Percentiles rank a stretch among this genome's conserved stretches.
phyloP scores from a whole-genome alignment of 2,113 vertebrate genomes.

The Pelodiscus sinensis region DNA sequence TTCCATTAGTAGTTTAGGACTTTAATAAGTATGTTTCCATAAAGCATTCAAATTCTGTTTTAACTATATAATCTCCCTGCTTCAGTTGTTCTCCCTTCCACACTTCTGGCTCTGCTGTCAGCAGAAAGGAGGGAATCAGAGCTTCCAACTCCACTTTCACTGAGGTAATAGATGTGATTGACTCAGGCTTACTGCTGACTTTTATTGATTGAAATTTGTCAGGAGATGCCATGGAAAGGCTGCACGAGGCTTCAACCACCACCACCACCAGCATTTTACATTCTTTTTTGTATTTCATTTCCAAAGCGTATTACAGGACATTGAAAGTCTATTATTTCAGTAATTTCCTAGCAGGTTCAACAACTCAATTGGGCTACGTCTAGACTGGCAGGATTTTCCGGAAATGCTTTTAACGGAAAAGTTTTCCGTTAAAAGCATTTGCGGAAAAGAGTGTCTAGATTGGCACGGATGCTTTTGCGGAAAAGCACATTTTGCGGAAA shows the following conservation, averaged over 20 bases:
- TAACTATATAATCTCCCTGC: slow-evolving; percentile 21
- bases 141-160: slow-evolving; percentile 34
- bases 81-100: neutral
- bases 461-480: too few relatives aligned
- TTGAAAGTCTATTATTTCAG: slow-evolving; percentile 50
- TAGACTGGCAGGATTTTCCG: too few relatives aligned
- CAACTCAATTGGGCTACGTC: slow-evolving; percentile 43
- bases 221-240: slow-evolving; percentile 45
- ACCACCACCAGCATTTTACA: neutral
- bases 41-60: slow-evolving; percentile 20
- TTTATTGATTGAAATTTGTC: slow-evolving; percentile 54
- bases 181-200: slow-evolving; percentile 53
- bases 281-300: neutral
- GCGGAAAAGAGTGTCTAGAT: too few relatives aligned
- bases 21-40: slow-evolving; percentile 27
- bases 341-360: slow-evolving; percentile 44
- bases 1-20: neutral
- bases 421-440: too few relatives aligned
- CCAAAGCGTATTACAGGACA: slow-evolving; percentile 28
- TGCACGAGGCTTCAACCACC: slow-evolving; percentile 22
- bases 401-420: too few relatives aligned
- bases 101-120: slow-evolving; percentile 3
- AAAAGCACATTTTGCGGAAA: too few relatives aligned
- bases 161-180: slow-evolving; percentile 42
- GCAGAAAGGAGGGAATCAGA: neutral